Evolutionary conservation across 2,888 invertebrate genomes (phyloP).

Genomic region (Melinopterus prodromus): DNA sequence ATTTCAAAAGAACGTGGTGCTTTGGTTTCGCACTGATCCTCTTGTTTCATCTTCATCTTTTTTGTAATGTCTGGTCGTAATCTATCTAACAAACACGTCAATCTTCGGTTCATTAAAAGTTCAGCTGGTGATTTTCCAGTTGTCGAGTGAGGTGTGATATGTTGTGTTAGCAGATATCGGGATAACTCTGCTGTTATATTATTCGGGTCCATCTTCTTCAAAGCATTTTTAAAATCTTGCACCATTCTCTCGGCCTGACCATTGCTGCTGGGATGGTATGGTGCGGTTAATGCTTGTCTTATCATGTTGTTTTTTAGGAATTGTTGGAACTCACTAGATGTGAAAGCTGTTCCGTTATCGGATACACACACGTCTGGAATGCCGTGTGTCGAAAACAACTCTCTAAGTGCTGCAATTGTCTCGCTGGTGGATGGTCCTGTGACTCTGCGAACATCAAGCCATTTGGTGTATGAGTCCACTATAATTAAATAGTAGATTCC

Average conservation of each 20-base stretch:
- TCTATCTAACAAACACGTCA: not conserved
- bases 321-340: conserved; percentile 37
- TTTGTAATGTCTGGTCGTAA: conserved; percentile 7
- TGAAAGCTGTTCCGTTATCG: conserved; percentile 43
- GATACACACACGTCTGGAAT: conserved; percentile 36
- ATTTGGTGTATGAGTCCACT: conserved; percentile 14
- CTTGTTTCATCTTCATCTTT: conserved; percentile 17
- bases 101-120: conserved; percentile 32
- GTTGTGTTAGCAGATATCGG: conserved; percentile 38
- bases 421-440: conserved; percentile 35
- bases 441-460: conserved; percentile 27
- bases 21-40: not conserved
- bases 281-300: conserved; percentile 34
- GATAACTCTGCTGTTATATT: conserved; percentile 9
- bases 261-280: conserved; percentile 41
- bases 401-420: conserved; percentile 35
- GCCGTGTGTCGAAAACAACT: conserved; percentile 41
- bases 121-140: conserved; percentile 41
- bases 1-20: not conserved
- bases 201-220: conserved; percentile 11
- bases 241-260: conserved; percentile 36
- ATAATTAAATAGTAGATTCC: not conserved
- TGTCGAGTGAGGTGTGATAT: conserved; percentile 38
- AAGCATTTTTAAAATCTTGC: conserved; percentile 30
- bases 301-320: conserved; percentile 35